phyloP scores from a whole-genome alignment of 2,797 vertebrate species.

The Gallinago stenura region DNA sequence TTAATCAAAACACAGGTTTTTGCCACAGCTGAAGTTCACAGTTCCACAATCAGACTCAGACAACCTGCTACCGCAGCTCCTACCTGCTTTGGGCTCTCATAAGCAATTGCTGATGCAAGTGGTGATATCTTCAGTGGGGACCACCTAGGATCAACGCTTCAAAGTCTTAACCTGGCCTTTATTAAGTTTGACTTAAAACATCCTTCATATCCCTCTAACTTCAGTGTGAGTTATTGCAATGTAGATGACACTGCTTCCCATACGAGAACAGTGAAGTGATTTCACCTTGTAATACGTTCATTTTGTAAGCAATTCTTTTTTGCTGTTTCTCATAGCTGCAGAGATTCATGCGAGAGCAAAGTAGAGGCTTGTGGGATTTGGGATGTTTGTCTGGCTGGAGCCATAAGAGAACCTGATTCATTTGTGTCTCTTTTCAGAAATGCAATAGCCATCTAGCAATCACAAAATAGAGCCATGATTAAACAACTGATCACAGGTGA shows the following conservation, averaged over 20 bases:
- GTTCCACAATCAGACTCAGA: neutral
- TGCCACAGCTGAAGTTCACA: fast-evolving
- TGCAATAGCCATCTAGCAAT: neutral
- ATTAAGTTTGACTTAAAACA: neutral
- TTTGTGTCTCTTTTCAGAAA: slow-evolving; percentile 9
- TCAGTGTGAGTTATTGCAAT: neutral
- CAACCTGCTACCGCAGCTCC: neutral
- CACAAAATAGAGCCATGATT: neutral
- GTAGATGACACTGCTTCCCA: neutral
- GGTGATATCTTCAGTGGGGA: neutral
- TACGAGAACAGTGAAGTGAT: neutral
- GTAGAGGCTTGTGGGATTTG: neutral
- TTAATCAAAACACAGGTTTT: neutral
- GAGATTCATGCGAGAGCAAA: neutral
- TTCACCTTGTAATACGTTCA: neutral
- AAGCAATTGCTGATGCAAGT: neutral
- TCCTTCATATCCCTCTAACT: neutral
- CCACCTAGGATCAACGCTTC: neutral
- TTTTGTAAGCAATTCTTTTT: neutral
- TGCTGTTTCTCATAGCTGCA: neutral
- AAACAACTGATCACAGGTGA: neutral
- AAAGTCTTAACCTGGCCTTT: neutral
- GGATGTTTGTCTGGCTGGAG: neutral
- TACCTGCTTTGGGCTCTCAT: neutral
- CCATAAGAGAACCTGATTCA: neutral